A percentile compares a stretch with the other conserved stretches of the same genome.
Conservation (phyloP, 2,888 invertebrate genomes). For the Heliconius sara region DNA sequence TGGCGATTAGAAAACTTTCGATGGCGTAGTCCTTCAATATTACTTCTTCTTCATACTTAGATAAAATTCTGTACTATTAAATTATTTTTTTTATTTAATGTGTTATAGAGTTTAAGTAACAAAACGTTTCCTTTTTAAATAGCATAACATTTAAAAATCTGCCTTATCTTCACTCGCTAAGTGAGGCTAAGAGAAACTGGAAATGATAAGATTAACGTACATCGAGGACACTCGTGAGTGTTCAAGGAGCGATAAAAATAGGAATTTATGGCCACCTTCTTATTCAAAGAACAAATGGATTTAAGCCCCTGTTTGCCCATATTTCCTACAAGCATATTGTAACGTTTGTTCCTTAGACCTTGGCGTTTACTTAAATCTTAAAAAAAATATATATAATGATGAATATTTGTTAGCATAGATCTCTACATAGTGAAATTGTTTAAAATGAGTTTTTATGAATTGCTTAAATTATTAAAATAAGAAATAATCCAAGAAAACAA, state of each 20-base stretch:
- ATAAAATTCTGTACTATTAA: too few species aligned
- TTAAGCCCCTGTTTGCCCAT: background rate
- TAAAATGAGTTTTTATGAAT: too few species aligned
- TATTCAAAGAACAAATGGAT: background rate
- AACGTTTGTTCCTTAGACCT: background rate
- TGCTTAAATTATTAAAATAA: too few species aligned
- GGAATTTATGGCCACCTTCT: background rate
- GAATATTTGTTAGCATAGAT: background rate
- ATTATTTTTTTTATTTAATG: too few species aligned
- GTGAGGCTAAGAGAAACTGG: slow-evolving; percentile 30
- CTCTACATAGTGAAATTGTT: background rate
- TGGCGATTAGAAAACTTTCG: background rate
- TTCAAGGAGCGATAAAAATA: slow-evolving; percentile 14
- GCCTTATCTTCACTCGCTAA: slow-evolving; percentile 33
- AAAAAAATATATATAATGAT: background rate
- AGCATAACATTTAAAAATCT: slow-evolving; percentile 28
- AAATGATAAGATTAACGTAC: slow-evolving; percentile 40
- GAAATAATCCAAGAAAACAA: too few species aligned
- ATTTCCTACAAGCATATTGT: background rate
- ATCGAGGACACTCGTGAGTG: slow-evolving; percentile 23
- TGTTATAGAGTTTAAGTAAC: background rate
- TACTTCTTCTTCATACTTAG: too few species aligned
- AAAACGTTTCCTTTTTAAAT: background rate
- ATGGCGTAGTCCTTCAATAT: background rate
- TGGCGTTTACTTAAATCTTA: background rate